phyloP scores from a whole-genome alignment of 2,888 invertebrate species.

The Bembecia ichneumoniformis region DNA sequence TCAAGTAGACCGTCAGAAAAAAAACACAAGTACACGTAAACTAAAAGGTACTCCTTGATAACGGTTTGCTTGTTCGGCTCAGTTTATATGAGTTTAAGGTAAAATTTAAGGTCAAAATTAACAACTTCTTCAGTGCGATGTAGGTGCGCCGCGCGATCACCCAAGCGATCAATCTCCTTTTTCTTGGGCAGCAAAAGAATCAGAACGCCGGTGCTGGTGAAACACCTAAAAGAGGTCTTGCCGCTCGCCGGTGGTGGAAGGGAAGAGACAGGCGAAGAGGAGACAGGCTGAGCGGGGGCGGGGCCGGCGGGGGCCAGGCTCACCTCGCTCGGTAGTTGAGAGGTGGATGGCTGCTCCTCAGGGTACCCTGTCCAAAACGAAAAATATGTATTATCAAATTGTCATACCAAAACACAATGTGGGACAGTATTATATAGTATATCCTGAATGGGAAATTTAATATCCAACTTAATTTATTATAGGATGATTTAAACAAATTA shows the following conservation, averaged over 20 bases:
- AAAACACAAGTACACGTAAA: too few species aligned
- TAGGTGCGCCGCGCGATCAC: constrained; percentile 74
- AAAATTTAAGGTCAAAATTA: too few species aligned
- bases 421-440: too few species aligned
- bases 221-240: constrained; percentile 86
- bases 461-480: too few species aligned
- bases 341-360: constrained; percentile 82
- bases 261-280: constrained; percentile 60
- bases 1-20: too few species aligned
- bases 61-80: too few species aligned
- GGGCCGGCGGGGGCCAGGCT: constrained; percentile 73
- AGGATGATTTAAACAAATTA: too few species aligned
- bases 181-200: constrained; percentile 90
- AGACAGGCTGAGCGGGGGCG: constrained; percentile 47
- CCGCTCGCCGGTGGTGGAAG: constrained; percentile 71
- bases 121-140: constrained; percentile 83
- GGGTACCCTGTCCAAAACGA: constrained; percentile 77
- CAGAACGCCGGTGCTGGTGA: constrained; percentile 87
- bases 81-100: too few species aligned
- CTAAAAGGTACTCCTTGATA: too few species aligned
- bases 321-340: constrained; percentile 80
- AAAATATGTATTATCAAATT: not conserved
- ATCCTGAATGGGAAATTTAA: too few species aligned
- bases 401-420: too few species aligned
- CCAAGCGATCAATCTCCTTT: constrained; percentile 89